Evolutionary conservation across 2,888 invertebrate species (phyloP), one percentile per base, ranked within the genome.

Genomic region (Brenthis daphne): DNA sequence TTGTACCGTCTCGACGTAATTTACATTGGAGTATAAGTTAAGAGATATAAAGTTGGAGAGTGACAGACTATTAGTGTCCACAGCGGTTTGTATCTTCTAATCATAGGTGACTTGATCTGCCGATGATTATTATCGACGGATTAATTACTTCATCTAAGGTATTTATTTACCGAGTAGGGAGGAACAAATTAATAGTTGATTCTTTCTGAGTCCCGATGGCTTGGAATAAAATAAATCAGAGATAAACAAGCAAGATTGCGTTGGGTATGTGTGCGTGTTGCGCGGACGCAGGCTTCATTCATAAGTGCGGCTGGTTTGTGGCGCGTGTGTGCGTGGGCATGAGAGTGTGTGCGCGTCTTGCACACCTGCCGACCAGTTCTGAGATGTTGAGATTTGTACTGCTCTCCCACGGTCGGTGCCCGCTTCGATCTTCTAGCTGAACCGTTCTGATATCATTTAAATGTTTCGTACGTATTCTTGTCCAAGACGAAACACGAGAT

Each of bases 331-430:
- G 81, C 72, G 81, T 64, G 76, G 75, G 79, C 72, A 76, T 68
- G 75, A 56, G 77, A 68, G 76, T 66, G 77, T 76, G 83, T 77
- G 83, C 75, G 81, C 70, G 82, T 77, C 83, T 77, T 77, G 86
- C 85, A 88, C 92, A 92, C 92, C 92, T 92, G 92, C 92, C 92
- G 89, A 92, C 92, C 92, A 88, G 92, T 92, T 92, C 86, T 87
- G 88, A 91, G 92, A 92, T 91, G 92, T 90, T 89, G 91, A 92
- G 92, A 92, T 92, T 92, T 92, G 92, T 90, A 86, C 89, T 83
- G 83, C 90, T 90, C 90, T 92, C 92, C 92, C 92, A 92, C 92
- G 92, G 92, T 92, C 92, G 91, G 85, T 92, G 92, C 85, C 89
- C 91, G 86, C 85, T 85, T 84, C 83, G 87, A 85, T 88, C 87